Percentiles rank a stretch among this genome's conserved stretches.
phyloP scores from a whole-genome alignment of 2,113 vertebrate species.

The Pionites leucogaster region DNA sequence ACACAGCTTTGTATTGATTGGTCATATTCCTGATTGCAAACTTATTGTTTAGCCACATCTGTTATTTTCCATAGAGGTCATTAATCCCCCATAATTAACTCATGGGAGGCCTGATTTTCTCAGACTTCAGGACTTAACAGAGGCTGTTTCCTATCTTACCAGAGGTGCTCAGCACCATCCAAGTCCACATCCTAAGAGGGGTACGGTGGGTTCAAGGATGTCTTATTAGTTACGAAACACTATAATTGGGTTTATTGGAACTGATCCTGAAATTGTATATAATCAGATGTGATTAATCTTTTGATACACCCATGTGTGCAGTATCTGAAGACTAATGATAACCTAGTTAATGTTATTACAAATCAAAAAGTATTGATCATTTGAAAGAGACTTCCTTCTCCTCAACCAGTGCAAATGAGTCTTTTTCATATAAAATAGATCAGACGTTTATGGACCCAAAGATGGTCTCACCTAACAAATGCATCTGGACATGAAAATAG shows the following conservation, averaged over 20 bases:
- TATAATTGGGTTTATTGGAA: neutral
- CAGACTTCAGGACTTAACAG: neutral
- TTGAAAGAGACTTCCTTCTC: neutral
- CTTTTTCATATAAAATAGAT: neutral
- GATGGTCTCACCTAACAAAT: neutral
- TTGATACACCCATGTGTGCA: neutral
- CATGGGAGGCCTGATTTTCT: neutral
- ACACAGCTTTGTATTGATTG: neutral
- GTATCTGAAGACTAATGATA: neutral
- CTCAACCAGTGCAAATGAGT: neutral
- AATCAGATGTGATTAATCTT: neutral
- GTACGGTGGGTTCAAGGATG: neutral
- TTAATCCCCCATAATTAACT: constrained; percentile 11
- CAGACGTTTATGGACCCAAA: neutral
- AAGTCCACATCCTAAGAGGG: neutral
- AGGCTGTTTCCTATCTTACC: neutral
- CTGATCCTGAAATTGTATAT: neutral
- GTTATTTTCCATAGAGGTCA: neutral
- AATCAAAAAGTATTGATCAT: neutral
- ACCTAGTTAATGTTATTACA: neutral
- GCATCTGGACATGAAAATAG: neutral
- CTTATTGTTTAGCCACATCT: constrained; percentile 23
- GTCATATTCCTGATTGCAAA: constrained; percentile 10
- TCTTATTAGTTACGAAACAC: neutral
- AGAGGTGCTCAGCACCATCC: neutral